A percentile compares a stretch with the other conserved stretches of the same genome.
Evolutionary conservation across 2,113 vertebrate genomes (phyloP).

Genomic region (Cyanoliseus patagonus): DNA sequence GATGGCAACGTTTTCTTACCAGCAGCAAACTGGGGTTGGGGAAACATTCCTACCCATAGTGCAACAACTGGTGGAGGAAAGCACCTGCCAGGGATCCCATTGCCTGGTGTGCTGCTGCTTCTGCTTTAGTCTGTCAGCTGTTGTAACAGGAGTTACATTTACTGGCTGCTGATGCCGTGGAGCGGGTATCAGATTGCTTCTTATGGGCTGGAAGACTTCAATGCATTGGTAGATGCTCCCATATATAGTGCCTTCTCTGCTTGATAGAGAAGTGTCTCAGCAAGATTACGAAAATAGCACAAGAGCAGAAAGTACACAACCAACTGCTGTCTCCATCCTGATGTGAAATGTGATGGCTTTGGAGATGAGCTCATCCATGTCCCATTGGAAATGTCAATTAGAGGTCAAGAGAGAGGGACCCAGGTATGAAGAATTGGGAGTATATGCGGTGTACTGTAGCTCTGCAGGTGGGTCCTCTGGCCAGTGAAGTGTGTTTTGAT

Average conservation of each 20-base stretch:
- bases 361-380: accelerated
- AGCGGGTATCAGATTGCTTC: conserved; percentile 28
- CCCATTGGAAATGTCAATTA: neutral
- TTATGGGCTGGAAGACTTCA: neutral
- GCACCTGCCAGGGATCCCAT: conserved; percentile 17
- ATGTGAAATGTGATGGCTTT: neutral
- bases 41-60: conserved; percentile 13
- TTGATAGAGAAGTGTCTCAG: neutral
- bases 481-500: neutral
- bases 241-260: conserved; percentile 15
- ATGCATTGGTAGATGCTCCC: conserved; percentile 28
- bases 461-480: neutral
- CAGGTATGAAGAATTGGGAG: neutral
- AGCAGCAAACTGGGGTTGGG: neutral
- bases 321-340: neutral
- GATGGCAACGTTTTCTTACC: neutral
- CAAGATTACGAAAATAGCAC: conserved; percentile 1
- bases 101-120: conserved; percentile 39
- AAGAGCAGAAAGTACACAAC: neutral
- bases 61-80: conserved; percentile 17
- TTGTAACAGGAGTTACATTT: conserved; percentile 29
- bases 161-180: neutral
- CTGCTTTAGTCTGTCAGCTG: conserved; percentile 53
- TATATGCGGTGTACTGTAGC: neutral
- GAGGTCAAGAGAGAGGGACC: neutral